Conservation (phyloP, 2,113 vertebrate species). For the Gallinago paraguaiae region DNA sequence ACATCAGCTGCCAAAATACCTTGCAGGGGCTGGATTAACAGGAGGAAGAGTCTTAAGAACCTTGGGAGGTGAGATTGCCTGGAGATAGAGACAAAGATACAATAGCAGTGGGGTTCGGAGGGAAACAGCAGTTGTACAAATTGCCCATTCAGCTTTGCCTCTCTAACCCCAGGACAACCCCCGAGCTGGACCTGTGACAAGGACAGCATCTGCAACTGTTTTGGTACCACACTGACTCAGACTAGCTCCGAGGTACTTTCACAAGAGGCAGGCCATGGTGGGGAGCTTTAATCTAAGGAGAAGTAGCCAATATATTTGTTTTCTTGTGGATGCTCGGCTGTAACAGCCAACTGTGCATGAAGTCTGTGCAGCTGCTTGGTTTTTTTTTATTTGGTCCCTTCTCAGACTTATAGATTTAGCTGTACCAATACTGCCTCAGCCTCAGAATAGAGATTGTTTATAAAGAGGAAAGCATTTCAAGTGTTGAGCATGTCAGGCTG, state of each 20-base stretch:
- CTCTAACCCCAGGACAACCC: not conserved
- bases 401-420: slow-evolving; percentile 2
- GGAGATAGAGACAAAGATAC: slow-evolving; percentile 4
- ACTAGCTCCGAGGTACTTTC: not conserved
- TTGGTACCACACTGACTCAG: not conserved
- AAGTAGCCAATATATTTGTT: not conserved
- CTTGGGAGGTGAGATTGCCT: not conserved
- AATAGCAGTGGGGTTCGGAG: not conserved
- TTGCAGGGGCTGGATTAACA: not conserved
- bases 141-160: not conserved
- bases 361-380: not conserved
- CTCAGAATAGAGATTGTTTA: not conserved
- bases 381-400: not conserved
- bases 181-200: not conserved
- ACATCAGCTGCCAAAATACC: not conserved
- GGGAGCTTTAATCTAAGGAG: slow-evolving; percentile 1
- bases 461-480: not conserved
- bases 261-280: not conserved
- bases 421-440: not conserved
- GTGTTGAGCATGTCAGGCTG: not conserved
- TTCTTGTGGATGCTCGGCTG: not conserved
- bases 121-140: not conserved
- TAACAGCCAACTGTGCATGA: not conserved
- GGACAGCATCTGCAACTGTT: not conserved
- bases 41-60: not conserved